Evolutionary conservation across 2,113 vertebrate genomes (phyloP), one percentile per base, ranked within the genome.

Genomic region (Oncorhynchus nerka): DNA sequence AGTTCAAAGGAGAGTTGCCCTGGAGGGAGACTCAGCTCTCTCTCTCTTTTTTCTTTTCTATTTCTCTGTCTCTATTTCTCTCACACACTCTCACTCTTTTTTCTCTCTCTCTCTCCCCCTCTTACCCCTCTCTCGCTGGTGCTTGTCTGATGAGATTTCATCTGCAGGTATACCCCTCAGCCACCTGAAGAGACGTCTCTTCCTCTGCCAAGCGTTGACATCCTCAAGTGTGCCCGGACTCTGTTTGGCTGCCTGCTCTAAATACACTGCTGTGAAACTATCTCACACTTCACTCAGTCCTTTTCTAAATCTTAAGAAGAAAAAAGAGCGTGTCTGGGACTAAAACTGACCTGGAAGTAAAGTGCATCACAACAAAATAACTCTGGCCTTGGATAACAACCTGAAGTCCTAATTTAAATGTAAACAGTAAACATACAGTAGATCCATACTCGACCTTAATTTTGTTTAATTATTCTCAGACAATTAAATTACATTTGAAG

Each of bases 171-270:
- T 45, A 11, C 39, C 39, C 9, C 64, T 57, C 30, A 62, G 64
- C 65, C 70, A 81, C 71, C 66, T 75, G 34, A 61, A 61, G 20
- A 55, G 30, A 64, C 30, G 66, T 34, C 7, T 57, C 62, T 49
- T 32, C 49, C 48, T 45, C 68, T 30, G 57, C 71, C 75, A 77
- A 74, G 39, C 39, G 34, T n/a, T 70, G 71, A 69, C 61, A 48
- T 59, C 74, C 55, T 62, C 45, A 68, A 79, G 76, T 62, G 65
- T 16, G 13, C 39, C 57, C 34, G 5, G n/a, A 28, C 20, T 48
- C 72, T 48, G 51, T 5, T 59, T 72, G 51, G 49, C 71, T 61
- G 51, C 68, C 68, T 20, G 49, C 48, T 16, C 22, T 28, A 64
- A 66, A 57, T 57, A 20, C 16, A 57, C 15, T 57, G 39, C 55